Conservation (phyloP, 2,113 vertebrate species). For the Apodemus speciosus region DNA sequence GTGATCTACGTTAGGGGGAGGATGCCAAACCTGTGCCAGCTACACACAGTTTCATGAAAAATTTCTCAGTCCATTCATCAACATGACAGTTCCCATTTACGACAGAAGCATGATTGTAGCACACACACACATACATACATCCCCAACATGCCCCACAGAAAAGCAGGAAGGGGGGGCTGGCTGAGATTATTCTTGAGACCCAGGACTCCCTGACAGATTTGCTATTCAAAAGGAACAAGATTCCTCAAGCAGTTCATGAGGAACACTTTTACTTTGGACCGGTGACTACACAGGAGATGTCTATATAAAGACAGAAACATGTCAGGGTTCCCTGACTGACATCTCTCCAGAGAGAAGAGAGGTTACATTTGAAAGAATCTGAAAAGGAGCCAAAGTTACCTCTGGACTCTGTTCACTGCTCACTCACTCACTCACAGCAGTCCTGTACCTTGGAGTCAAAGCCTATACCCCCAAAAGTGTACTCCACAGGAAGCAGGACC, state of each 20-base stretch:
- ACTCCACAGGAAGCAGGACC: not conserved
- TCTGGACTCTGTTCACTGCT: not conserved
- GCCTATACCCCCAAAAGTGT: not conserved
- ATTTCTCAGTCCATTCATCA: not conserved
- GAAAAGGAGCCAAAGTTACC: not conserved
- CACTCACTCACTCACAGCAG: fast-evolving
- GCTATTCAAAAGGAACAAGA: not conserved
- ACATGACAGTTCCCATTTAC: not conserved
- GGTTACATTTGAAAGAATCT: not conserved
- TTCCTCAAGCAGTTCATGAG: not conserved
- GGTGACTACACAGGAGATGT: not conserved
- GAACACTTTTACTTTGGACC: not conserved
- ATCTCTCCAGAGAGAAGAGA: not conserved
- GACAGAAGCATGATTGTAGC: not conserved
- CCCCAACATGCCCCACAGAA: not conserved
- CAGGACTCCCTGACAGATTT: not conserved
- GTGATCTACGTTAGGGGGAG: not conserved
- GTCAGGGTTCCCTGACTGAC: not conserved
- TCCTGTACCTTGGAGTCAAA: not conserved
- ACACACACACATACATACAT: no score
- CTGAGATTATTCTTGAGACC: not conserved
- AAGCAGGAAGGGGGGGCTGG: not conserved
- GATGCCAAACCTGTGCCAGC: not conserved
- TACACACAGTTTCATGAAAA: not conserved
- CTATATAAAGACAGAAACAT: not conserved